Conservation (phyloP, 2,113 vertebrate genomes). For the Leptocoma aspasia region DNA sequence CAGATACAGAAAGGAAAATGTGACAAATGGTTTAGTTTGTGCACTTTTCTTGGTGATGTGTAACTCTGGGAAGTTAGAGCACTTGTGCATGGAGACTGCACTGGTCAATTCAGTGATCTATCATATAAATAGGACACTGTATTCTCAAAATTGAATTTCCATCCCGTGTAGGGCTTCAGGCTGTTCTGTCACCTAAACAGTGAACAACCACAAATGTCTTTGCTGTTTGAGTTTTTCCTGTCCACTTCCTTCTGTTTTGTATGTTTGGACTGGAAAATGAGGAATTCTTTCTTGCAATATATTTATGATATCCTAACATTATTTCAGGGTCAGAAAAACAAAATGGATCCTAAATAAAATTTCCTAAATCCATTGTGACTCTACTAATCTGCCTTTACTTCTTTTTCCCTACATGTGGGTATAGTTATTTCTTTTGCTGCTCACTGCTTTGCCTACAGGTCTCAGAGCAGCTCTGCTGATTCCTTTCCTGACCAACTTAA, state of each 20-base stretch:
- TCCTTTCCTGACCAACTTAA: constrained; percentile 1
- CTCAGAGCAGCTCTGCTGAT: not conserved
- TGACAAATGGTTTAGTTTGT: not conserved
- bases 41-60: not conserved
- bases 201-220: not conserved
- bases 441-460: not conserved
- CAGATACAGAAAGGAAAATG: not conserved
- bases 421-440: not conserved
- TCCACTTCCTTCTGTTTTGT: not conserved
- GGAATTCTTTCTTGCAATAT: not conserved
- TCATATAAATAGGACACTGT: not conserved
- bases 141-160: not conserved
- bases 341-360: not conserved
- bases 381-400: not conserved
- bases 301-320: not conserved
- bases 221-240: not conserved
- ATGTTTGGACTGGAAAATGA: not conserved
- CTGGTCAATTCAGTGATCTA: not conserved
- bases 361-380: not conserved
- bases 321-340: not conserved
- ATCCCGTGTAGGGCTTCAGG: not conserved
- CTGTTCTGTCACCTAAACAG: not conserved
- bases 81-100: not conserved
- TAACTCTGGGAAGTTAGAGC: not conserved
- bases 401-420: not conserved